These are phyloP conservation scores for Idaea straminata DNA, from an alignment of 2,888 invertebrate species.

Conservation along the genomic window DNA sequence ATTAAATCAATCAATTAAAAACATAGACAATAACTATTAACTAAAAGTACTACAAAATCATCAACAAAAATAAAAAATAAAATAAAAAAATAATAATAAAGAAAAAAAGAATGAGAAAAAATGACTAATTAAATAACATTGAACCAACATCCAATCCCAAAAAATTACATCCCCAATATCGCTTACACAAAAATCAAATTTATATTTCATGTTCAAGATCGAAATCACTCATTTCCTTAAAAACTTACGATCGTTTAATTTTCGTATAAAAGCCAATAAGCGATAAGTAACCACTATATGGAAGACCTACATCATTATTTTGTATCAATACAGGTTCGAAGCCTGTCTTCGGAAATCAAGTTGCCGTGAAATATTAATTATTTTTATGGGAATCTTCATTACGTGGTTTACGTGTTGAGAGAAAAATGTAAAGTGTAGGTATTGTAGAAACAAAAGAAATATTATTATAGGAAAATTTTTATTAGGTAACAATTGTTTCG, in stretches of 20 bases:
- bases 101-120: too few relatives aligned
- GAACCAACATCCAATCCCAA: not conserved
- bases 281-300: slow-evolving; percentile 36
- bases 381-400: slow-evolving; percentile 3
- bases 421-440: not conserved
- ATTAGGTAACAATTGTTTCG: not conserved
- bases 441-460: not conserved
- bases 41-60: too few relatives aligned
- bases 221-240: slow-evolving; percentile 14
- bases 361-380: slow-evolving; percentile 17
- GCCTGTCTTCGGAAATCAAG: not conserved
- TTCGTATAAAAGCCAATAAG: slow-evolving; percentile 32
- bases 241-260: slow-evolving; percentile 32
- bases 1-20: too few relatives aligned
- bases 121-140: not conserved
- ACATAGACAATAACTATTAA: too few relatives aligned
- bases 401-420: slow-evolving; percentile 4
- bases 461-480: not conserved
- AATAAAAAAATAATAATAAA: too few relatives aligned
- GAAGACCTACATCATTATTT: slow-evolving; percentile 35
- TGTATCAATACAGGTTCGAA: slow-evolving; percentile 33
- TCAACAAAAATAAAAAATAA: too few relatives aligned
- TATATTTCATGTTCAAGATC: slow-evolving; percentile 3
- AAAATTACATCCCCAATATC: not conserved
- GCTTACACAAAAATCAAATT: slow-evolving; percentile 1